Percentiles rank a stretch among this genome's conserved stretches.
These are phyloP conservation scores for Ceuthmochares aereus DNA, from an alignment of 2,113 vertebrate genomes.

Conservation along the genomic window DNA sequence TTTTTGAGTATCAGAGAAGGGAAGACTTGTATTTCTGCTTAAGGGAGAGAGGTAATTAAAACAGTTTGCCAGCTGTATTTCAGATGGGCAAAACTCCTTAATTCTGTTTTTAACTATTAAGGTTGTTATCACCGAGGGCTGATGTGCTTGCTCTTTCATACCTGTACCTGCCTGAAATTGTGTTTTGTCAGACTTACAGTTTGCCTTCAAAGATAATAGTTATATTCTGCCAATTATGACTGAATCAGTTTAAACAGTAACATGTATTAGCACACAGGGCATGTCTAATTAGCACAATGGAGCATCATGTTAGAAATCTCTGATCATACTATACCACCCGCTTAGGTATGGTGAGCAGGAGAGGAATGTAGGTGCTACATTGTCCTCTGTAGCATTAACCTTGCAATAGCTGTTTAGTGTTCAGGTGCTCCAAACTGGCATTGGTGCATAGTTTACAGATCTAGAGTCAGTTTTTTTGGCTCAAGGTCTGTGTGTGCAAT, in stretches of 20 bases:
- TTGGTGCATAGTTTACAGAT: neutral
- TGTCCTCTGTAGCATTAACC: neutral
- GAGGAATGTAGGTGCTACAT: neutral
- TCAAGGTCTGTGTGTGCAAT: neutral
- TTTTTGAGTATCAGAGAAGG: neutral
- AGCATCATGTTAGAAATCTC: neutral
- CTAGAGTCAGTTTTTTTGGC: neutral
- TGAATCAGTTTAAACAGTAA: neutral
- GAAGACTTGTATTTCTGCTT: neutral
- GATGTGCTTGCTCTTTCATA: neutral
- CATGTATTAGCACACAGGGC: neutral
- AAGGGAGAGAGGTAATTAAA: neutral
- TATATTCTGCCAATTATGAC: neutral
- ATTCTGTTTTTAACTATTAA: neutral
- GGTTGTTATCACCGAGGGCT: neutral
- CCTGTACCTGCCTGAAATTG: neutral
- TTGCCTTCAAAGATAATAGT: neutral
- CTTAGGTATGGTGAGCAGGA: neutral
- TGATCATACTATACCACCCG: neutral
- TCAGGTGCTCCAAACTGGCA: neutral
- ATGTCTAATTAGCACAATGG: neutral
- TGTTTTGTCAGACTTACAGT: constrained; percentile 31
- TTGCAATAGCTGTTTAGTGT: neutral
- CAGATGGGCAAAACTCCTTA: neutral
- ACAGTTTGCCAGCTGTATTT: neutral